Conservation (phyloP, 2,888 invertebrate species). For the Zygaena filipendulae region DNA sequence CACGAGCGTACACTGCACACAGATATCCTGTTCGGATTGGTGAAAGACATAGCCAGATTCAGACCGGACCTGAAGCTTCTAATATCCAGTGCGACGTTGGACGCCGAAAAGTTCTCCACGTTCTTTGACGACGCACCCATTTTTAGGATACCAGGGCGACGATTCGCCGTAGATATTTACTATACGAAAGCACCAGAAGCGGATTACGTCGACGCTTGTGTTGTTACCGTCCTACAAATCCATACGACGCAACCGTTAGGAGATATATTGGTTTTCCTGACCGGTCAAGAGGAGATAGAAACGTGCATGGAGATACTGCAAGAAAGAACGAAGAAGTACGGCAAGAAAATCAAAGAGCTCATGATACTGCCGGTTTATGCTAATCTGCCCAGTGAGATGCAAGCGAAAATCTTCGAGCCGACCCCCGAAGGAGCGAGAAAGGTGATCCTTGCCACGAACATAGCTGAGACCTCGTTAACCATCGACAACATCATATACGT, state of each 20-base stretch:
- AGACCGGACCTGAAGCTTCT: conserved; percentile 94
- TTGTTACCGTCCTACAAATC: conserved; percentile 97
- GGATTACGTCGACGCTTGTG: conserved; percentile 97
- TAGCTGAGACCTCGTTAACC: conserved; percentile 98
- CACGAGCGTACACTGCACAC: conserved; percentile 99
- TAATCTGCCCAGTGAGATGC: conserved; percentile 98
- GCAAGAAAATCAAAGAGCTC: conserved; percentile 92
- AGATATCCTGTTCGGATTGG: conserved; percentile 96
- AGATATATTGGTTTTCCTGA: conserved; percentile 96
- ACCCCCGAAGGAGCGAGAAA: conserved; percentile 97
- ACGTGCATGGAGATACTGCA: conserved; percentile 89
- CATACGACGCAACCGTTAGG: conserved; percentile 97
- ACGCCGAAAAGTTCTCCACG: conserved; percentile 96
- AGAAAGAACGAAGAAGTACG: conserved; percentile 91
- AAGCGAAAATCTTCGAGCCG: conserved; percentile 98
- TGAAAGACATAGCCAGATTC: conserved; percentile 95
- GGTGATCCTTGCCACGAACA: conserved; percentile 97
- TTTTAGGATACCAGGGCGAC: conserved; percentile 95
- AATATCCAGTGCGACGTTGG: conserved; percentile 97
- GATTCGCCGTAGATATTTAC: conserved; percentile 98
- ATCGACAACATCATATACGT: conserved; percentile 99
- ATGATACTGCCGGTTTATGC: conserved; percentile 97
- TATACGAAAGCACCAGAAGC: conserved; percentile 99
- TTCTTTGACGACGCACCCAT: conserved; percentile 99
- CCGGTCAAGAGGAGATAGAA: conserved; percentile 93